Evolutionary conservation across 2,797 vertebrate genomes (phyloP).

Genomic region (Enteromius paludinosus): DNA sequence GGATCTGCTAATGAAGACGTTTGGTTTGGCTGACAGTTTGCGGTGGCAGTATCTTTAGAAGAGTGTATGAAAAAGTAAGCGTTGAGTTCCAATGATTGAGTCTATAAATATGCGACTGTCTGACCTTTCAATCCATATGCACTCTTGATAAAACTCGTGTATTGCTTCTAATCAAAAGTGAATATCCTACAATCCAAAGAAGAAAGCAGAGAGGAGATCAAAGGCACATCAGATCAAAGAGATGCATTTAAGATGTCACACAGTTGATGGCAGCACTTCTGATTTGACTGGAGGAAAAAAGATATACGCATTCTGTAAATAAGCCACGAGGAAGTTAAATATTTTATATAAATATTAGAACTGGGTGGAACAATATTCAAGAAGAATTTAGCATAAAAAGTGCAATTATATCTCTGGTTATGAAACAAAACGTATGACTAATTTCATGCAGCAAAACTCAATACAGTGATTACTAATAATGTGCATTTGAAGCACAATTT

Average conservation of each 20-base stretch:
- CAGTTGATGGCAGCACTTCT: conserved; percentile 25
- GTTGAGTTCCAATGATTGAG: conserved; percentile 22
- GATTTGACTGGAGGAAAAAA: conserved; percentile 24
- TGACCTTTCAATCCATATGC: conserved; percentile 41
- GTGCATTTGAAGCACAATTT: background rate
- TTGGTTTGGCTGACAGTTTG: conserved; percentile 14
- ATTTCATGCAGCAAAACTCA: conserved; percentile 1
- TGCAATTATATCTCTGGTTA: background rate
- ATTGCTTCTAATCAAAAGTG: conserved; percentile 51
- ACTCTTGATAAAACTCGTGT: conserved; percentile 28
- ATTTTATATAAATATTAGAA: background rate
- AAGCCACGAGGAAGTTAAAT: background rate
- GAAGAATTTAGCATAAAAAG: background rate
- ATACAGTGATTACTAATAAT: background rate
- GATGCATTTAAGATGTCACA: conserved; percentile 48
- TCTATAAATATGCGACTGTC: conserved; percentile 33
- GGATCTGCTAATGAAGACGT: conserved; percentile 36
- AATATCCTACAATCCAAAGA: conserved; percentile 52
- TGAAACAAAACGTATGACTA: background rate
- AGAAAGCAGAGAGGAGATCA: conserved; percentile 51
- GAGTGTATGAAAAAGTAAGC: conserved; percentile 27
- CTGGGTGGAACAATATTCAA: background rate
- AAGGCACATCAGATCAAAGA: conserved; percentile 57
- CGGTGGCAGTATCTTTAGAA: conserved; percentile 16
- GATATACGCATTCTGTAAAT: conserved; percentile 12